Conservation (phyloP, 2,113 vertebrate species). For the Hystrix brachyura region DNA sequence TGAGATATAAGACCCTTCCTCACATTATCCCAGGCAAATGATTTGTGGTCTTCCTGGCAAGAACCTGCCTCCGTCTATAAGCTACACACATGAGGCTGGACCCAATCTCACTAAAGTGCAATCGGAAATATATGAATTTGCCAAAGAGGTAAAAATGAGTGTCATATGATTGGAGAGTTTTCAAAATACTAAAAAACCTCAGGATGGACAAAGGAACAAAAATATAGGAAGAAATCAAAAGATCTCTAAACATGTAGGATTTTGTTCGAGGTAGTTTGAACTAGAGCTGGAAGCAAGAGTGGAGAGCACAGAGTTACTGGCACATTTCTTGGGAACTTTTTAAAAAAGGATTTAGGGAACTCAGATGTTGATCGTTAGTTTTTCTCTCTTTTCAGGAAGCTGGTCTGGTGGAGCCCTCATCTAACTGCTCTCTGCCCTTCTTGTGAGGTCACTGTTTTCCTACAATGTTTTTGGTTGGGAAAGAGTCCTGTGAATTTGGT, state of each 20-base stretch:
- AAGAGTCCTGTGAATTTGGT: conserved; percentile 37
- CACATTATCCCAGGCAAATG: neutral
- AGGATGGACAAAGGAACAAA: neutral
- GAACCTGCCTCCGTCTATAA: neutral
- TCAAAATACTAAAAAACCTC: conserved; percentile 40
- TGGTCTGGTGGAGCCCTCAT: neutral
- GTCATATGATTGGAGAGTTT: conserved; percentile 67
- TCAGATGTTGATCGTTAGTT: conserved; percentile 30
- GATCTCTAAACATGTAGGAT: neutral
- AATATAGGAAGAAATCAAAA: neutral
- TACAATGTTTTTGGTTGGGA: conserved; percentile 52
- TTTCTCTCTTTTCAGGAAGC: conserved; percentile 60
- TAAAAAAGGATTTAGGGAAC: conserved; percentile 35
- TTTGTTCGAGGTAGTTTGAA: conserved; percentile 45
- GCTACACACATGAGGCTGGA: neutral
- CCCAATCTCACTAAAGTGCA: neutral
- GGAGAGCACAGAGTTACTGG: neutral
- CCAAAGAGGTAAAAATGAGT: conserved; percentile 35
- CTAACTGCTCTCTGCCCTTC: neutral
- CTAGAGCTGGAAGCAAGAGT: neutral
- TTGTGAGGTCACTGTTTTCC: conserved; percentile 66
- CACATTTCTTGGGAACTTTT: conserved; percentile 39
- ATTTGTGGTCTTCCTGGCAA: neutral
- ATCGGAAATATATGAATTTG: conserved; percentile 26
- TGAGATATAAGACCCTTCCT: conserved; percentile 10